Conservation (phyloP, 2,797 vertebrate genomes). For the Pristis pectinata region DNA sequence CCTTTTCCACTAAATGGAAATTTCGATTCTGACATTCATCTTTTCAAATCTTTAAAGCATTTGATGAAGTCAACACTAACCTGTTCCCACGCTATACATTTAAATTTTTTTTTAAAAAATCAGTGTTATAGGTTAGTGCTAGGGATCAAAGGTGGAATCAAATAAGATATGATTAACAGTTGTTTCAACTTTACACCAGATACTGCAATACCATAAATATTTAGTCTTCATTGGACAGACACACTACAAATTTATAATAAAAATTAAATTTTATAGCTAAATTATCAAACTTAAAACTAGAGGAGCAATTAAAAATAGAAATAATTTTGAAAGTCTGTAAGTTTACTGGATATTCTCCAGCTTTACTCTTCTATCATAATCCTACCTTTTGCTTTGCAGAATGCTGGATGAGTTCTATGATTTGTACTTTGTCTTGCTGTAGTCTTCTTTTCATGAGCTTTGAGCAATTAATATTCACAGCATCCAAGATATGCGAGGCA, state of each 20-base stretch:
- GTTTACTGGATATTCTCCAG: neutral
- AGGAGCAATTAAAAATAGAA: neutral
- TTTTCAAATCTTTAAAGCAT: too few species aligned
- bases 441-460: slow-evolving; percentile 94
- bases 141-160: neutral
- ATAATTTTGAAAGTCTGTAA: neutral
- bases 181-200: neutral
- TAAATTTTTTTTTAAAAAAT: too few species aligned
- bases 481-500: slow-evolving; percentile 82
- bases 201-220: neutral
- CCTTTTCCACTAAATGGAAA: too few species aligned
- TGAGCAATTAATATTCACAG: slow-evolving; percentile 91
- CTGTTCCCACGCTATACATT: too few species aligned
- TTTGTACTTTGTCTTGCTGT: slow-evolving; percentile 91
- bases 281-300: neutral
- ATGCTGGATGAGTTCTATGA: slow-evolving; percentile 86
- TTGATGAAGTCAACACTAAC: too few species aligned
- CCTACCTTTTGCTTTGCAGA: slow-evolving; percentile 83
- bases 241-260: neutral
- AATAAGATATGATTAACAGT: neutral
- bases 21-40: too few species aligned
- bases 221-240: neutral
- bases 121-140: neutral
- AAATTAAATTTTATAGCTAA: neutral
- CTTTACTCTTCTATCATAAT: neutral